Evolutionary conservation across 2,113 vertebrate genomes (phyloP).

Genomic region (Indri indri): DNA sequence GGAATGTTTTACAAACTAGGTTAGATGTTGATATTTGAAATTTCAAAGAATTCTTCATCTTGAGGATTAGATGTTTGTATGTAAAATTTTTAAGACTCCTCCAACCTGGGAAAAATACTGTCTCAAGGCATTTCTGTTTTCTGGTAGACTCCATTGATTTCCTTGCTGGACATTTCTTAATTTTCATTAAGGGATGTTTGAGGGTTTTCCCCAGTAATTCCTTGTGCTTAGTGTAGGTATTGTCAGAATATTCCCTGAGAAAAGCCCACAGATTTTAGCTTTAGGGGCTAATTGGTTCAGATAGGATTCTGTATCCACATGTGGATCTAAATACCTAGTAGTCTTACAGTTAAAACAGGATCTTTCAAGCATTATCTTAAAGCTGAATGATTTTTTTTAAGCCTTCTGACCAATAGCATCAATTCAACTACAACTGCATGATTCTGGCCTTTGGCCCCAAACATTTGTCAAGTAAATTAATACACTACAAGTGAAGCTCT

Average conservation of each 20-base stretch:
- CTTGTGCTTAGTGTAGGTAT: conserved; percentile 13
- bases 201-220: conserved; percentile 18
- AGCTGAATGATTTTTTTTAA: neutral
- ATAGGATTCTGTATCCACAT: conserved; percentile 36
- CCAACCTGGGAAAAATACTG: neutral
- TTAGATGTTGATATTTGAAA: conserved; percentile 37
- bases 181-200: conserved; percentile 20
- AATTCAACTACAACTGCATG: conserved; percentile 24
- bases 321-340: neutral
- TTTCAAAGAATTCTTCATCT: conserved; percentile 7
- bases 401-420: neutral
- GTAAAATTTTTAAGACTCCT: neutral
- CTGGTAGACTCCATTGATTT: conserved; percentile 4
- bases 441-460: conserved; percentile 37
- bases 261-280: conserved; percentile 27
- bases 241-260: conserved; percentile 10
- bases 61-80: neutral
- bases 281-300: neutral
- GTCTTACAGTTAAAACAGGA: conserved; percentile 30
- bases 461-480: conserved; percentile 46
- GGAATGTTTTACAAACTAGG: neutral
- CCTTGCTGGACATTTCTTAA: conserved; percentile 32
- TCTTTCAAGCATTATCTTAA: conserved; percentile 49
- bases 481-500: neutral
- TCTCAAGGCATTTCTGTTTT: conserved; percentile 28